Percentiles rank a stretch among this genome's conserved stretches.
Evolutionary conservation across 2,113 vertebrate species (phyloP).

Genomic region (Chelonoidis abingdonii): DNA sequence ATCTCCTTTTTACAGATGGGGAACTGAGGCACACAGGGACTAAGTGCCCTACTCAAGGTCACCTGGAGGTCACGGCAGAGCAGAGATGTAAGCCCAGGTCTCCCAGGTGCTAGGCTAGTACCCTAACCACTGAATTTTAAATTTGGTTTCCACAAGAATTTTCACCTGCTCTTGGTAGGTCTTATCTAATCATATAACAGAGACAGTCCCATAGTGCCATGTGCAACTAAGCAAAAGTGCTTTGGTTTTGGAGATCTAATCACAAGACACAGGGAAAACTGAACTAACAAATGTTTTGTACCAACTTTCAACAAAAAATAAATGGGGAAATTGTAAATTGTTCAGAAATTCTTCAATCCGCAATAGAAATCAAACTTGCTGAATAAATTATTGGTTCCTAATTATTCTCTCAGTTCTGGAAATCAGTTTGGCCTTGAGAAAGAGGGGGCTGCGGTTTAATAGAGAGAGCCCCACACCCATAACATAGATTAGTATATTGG

Average conservation of each 20-base stretch:
- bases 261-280: neutral
- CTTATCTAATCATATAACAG: neutral
- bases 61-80: neutral
- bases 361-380: neutral
- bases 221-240: neutral
- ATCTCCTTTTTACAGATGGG: neutral
- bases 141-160: neutral
- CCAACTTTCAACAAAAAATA: neutral
- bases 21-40: neutral
- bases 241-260: neutral
- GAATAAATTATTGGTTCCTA: neutral
- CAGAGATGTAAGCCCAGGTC: neutral
- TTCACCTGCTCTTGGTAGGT: neutral
- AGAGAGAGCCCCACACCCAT: fast-evolving
- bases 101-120: neutral
- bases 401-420: neutral
- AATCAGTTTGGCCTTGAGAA: neutral
- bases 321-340: neutral
- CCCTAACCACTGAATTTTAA: neutral
- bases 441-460: neutral
- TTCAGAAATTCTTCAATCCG: neutral
- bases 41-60: neutral
- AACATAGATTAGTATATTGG: neutral
- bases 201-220: neutral
- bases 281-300: neutral